A percentile compares a stretch with the other conserved stretches of the same genome.
phyloP scores from a whole-genome alignment of 2,113 vertebrate genomes.

The Pterocles gutturalis region DNA sequence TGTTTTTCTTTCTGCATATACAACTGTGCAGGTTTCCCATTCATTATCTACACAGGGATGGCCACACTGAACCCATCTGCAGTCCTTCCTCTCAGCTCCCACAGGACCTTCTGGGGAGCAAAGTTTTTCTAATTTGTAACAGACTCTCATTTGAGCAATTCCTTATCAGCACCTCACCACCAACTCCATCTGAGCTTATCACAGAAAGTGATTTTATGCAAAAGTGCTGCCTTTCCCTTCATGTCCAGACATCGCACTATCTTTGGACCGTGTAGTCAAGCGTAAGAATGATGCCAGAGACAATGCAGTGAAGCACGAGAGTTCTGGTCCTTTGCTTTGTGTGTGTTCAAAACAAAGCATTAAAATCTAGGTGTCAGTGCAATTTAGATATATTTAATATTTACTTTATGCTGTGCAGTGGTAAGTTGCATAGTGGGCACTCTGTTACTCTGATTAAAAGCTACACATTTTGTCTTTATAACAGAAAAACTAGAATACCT shows the following conservation, averaged over 20 bases:
- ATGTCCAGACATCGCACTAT: neutral
- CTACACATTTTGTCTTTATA: neutral
- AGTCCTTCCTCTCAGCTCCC: conserved; percentile 19
- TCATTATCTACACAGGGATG: conserved; percentile 66
- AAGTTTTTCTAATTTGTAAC: conserved; percentile 77
- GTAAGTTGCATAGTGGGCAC: neutral
- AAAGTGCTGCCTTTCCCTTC: neutral
- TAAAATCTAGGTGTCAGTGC: neutral
- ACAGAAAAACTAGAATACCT: neutral
- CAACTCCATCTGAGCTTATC: conserved; percentile 40
- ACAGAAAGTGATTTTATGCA: conserved; percentile 50
- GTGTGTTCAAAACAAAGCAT: neutral
- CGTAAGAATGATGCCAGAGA: neutral
- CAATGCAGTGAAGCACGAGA: neutral
- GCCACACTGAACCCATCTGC: conserved; percentile 68
- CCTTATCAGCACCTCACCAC: conserved; percentile 58
- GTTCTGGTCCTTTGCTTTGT: neutral
- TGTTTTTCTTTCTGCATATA: conserved; percentile 75
- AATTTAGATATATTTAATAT: neutral
- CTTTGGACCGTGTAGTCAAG: neutral
- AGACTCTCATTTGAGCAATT: conserved; percentile 60
- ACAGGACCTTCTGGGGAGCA: conserved; percentile 61
- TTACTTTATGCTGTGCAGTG: neutral
- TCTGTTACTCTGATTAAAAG: neutral
- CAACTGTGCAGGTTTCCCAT: conserved; percentile 61